Evolutionary conservation across 1,140 invertebrate genomes (phyloP).

Genomic region (Heterodera schachtii): DNA sequence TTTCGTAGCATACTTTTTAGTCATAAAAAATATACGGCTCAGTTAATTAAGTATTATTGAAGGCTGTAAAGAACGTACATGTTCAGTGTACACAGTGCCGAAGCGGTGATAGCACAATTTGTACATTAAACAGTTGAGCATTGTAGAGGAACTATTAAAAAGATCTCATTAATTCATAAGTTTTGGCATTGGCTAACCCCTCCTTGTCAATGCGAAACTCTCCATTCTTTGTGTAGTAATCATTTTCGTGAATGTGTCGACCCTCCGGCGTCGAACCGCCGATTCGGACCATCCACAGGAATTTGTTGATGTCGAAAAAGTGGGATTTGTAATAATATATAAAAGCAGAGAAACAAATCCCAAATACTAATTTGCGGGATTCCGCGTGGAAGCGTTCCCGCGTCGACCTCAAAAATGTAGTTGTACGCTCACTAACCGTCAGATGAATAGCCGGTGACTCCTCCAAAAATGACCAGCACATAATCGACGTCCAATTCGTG

Average conservation of each 20-base stretch:
- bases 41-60: no score
- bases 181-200: constrained; percentile 68
- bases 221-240: constrained; percentile 95
- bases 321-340: neutral
- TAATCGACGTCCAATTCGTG: constrained; percentile 94
- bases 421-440: constrained; percentile 72
- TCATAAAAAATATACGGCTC: no score
- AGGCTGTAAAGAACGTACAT: constrained; percentile 25
- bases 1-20: no score
- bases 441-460: constrained; percentile 96
- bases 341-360: neutral
- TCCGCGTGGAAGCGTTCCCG: no score
- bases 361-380: neutral
- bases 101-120: constrained; percentile 97
- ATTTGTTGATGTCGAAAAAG: constrained; percentile 87
- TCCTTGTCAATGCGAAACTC: constrained; percentile 93
- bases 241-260: constrained; percentile 77
- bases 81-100: constrained; percentile 74
- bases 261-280: constrained; percentile 96
- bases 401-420: no score
- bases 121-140: constrained; percentile 98
- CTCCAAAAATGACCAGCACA: constrained; percentile 93
- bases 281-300: constrained; percentile 99
- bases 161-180: constrained; percentile 65
- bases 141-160: constrained; percentile 78